Conservation (phyloP, 2,113 vertebrate genomes). For the Willisornis vidua region DNA sequence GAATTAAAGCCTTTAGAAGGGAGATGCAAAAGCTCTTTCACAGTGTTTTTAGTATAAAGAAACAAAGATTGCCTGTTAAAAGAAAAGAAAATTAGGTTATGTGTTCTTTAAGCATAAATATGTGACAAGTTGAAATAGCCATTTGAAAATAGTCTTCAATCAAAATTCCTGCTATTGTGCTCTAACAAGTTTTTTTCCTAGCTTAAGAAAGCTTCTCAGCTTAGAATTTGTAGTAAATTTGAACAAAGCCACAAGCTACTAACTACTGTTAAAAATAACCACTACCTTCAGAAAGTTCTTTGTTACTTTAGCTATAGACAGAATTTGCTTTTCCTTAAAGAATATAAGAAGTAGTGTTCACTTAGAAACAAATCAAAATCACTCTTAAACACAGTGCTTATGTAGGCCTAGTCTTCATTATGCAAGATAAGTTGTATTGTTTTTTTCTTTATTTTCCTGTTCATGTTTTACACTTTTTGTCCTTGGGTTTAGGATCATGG, state of each 20-base stretch:
- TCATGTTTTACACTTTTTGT: neutral
- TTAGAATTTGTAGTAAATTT: neutral
- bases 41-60: neutral
- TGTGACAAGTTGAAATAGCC: neutral
- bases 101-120: conserved; percentile 12
- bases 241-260: neutral
- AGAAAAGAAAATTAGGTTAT: conserved; percentile 14
- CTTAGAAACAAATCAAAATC: neutral
- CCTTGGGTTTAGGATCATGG: neutral
- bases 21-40: neutral
- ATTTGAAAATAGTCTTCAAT: conserved; percentile 46
- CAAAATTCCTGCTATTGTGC: neutral
- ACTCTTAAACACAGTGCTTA: neutral
- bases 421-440: neutral
- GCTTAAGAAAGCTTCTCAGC: neutral
- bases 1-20: neutral
- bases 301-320: neutral
- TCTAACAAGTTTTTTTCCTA: neutral
- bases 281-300: neutral
- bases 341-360: neutral
- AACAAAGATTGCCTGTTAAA: neutral
- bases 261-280: neutral
- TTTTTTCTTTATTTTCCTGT: neutral
- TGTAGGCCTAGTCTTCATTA: neutral
- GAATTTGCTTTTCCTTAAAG: neutral